These are phyloP conservation scores for Acanthurus tractus DNA, from an alignment of 2,797 vertebrate species.

Conservation along the genomic window DNA sequence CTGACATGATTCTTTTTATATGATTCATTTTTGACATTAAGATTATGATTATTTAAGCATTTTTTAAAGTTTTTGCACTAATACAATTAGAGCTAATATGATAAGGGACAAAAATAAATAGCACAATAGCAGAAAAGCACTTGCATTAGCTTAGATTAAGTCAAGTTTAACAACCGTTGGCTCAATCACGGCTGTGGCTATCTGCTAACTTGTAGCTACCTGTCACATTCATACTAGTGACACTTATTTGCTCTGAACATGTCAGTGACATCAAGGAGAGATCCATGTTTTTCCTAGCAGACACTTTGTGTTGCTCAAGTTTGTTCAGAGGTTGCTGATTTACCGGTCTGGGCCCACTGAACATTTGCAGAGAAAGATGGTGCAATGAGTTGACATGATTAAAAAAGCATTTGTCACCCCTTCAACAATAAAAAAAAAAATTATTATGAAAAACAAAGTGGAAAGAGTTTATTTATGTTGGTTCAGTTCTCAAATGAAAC, in stretches of 20 bases:
- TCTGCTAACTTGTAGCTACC: conserved; percentile 16
- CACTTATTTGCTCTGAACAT: background rate
- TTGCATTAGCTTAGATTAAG: conserved; percentile 25
- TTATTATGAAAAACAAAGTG: background rate
- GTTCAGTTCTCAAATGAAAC: background rate
- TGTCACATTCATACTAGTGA: conserved; percentile 21
- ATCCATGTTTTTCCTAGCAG: background rate
- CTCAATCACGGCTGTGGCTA: conserved; percentile 26
- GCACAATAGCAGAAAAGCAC: background rate
- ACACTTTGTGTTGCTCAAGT: background rate
- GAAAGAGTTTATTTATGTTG: background rate
- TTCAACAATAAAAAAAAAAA: background rate
- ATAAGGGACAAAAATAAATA: no score
- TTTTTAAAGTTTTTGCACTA: background rate
- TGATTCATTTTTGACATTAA: background rate
- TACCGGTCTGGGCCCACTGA: no score
- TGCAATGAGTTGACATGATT: background rate
- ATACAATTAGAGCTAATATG: background rate
- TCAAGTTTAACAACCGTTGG: conserved; percentile 26
- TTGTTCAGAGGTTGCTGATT: background rate
- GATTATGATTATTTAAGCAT: conserved; percentile 8
- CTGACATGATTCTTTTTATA: background rate
- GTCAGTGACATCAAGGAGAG: background rate
- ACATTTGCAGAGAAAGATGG: background rate
- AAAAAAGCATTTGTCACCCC: background rate